These are phyloP conservation scores for Clarias batrachus DNA, from an alignment of 2,113 vertebrate species.

Conservation along the genomic window DNA sequence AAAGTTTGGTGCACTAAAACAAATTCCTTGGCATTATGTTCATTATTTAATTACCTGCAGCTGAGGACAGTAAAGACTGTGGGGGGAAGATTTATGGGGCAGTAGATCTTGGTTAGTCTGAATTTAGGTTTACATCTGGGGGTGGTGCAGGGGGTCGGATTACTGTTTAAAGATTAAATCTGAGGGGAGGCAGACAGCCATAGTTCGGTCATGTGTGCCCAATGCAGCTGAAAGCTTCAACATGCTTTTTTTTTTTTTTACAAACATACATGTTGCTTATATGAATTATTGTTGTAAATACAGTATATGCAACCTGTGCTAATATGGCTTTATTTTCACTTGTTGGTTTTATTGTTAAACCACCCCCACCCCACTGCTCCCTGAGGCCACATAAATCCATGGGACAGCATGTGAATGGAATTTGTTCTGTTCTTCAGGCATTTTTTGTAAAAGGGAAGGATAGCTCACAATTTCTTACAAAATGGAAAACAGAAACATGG, in stretches of 20 bases:
- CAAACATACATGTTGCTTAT: not conserved
- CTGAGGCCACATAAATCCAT: slow-evolving; percentile 45
- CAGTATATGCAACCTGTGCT: not conserved
- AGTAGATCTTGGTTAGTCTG: slow-evolving; percentile 55
- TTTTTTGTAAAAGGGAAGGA: slow-evolving; percentile 46
- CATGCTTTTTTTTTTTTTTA: not conserved
- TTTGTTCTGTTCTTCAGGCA: slow-evolving; percentile 19
- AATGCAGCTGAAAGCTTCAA: slow-evolving; percentile 20
- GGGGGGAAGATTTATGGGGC: slow-evolving; percentile 39
- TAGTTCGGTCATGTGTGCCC: slow-evolving; percentile 42
- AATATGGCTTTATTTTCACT: slow-evolving; percentile 23
- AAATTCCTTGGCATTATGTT: slow-evolving; percentile 1
- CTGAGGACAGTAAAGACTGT: slow-evolving; percentile 28
- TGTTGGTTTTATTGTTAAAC: slow-evolving; percentile 33
- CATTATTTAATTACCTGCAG: slow-evolving; percentile 33
- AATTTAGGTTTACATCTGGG: slow-evolving; percentile 62
- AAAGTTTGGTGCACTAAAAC: not conserved
- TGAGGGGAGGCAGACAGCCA: slow-evolving; percentile 53
- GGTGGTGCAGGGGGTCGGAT: slow-evolving; percentile 66
- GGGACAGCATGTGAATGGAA: slow-evolving; percentile 44
- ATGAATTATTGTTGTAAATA: not conserved
- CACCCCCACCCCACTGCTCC: slow-evolving; percentile 30
- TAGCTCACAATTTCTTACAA: slow-evolving; percentile 34
- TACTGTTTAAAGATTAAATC: slow-evolving; percentile 68
- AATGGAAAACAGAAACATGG: slow-evolving; percentile 26